Base-by-base conservation (phyloP, 2,888 invertebrate genomes). In the Cephus runcator region DNA sequence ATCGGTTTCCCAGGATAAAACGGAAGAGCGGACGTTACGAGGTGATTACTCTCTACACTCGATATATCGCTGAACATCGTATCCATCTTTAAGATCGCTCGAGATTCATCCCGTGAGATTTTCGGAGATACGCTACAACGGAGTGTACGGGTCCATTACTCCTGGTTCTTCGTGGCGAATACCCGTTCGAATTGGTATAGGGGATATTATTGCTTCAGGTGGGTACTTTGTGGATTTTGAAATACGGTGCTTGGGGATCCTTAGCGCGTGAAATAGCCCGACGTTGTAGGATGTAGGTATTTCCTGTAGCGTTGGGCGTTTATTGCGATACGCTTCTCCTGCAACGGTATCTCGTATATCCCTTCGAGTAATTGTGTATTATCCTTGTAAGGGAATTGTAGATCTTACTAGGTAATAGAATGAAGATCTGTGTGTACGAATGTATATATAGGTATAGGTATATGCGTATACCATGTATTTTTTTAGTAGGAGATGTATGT, bases 1-100 rank as follows among this genome's bases (percentile, higher is more conserved):
- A 33, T 31, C 71, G 71, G 71, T 71, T 71, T 34, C 34, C 71
- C 71, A 71, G 71, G 71, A 34, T 71, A 34, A 71, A 71, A 34
- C 71, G 71, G 71, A 71, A 71, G 71, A 71, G 33, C 33, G 56
- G 56, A 56, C 56, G 56, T 56, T 56, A 56, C 56, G 56, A 56
- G 23, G 56, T 56, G 56, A 56, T 56, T 56, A 56, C 23, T 6
- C 56, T 56, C 23, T 56, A 56, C 23, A 56, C 23, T 56, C 56
- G 56, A 56, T 56, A 56, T 56, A 56, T 56, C 23, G 9, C 23
- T 56, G 56, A 56, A 3, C 56, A 56, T 56, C 56, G 23, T 56
- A 56, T 56, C 56, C 56, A 56, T 56, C 23, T 56, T 56, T 23
- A 56, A 56, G 56, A 56, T 56, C 56, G 23, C 56, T 9, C 56